Evolutionary conservation across 2,888 invertebrate species (phyloP), one percentile per base, ranked within the genome.

Genomic region (Ceraclea dissimilis): DNA sequence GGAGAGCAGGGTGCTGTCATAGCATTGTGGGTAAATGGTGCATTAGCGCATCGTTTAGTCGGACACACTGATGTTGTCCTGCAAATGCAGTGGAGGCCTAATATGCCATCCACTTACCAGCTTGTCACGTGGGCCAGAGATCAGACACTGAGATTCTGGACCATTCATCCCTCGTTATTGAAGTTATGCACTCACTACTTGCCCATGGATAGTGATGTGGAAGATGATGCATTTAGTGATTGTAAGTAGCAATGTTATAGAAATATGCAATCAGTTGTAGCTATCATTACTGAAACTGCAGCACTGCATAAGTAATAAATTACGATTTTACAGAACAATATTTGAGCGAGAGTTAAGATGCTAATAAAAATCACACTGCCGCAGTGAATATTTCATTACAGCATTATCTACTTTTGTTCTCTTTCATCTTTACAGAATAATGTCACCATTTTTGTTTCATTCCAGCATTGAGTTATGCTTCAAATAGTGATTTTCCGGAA

Each of bases 121-220:
- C 75, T 97, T 48, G 86, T 96, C 0, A 95, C 95, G 1, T 97
- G 96, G 96, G 93, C 93, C 0, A 85, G 92, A 67, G 96, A 97
- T 76, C 93, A 95, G 68, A 91, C 88, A 13, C 76, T 97, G 39
- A 80, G 95, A 52, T 85, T 95, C 19, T 96, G 95, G 91, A 85
- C 86, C 66, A 89, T 95, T 67, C 92, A 93, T 68, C 85, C 89
- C 43, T 85, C 86, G 58, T 75, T 95, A 61, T 83, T 93, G 64
- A 91, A 91, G 74, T 75, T 90, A 66, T 91, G 91, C 68, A 78
- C 65, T 62, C 78, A 75, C 67, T 78, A 71, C 65, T 82, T 87
- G 44, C 82, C 86, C 64, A 85, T 85, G 66, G 81, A 83, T 58
- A 80, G 80, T 34, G 81, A 80, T 10, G 75, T 73, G 64, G 72